Base-by-base conservation (phyloP, 2,113 vertebrate species). In the Gavialis gangeticus region DNA sequence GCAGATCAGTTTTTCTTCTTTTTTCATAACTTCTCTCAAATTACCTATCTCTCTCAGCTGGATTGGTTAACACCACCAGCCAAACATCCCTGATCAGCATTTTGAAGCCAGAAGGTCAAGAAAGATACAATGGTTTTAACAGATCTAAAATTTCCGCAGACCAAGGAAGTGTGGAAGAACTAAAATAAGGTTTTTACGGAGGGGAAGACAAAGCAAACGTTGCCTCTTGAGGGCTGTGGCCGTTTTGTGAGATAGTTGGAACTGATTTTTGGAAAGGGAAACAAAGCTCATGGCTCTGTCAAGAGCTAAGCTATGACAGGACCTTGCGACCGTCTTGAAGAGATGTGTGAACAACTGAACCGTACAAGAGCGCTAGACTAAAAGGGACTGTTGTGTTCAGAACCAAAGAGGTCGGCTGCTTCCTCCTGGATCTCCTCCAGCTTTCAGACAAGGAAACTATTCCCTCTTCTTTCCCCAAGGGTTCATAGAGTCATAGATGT, bases 81-180 rank as follows among this genome's bases (percentile, higher is more conserved):
- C 34, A 83, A 60, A 22, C 18, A 60, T 54, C 64, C 3, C 21
- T 30, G 62, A 11, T 30, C 66, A 78, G 19, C 64, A 66, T 69
- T 54, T 37, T 12, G 62, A 24, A 58, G 82, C 28, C 46, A 46
- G 46, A 46, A 46, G 46, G 46, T 46, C 18, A 73, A 56, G 30
- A 82, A 27, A 75, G 58, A 9, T 1, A 2, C 3, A 0, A 5
- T 62, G 60, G 12, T 28, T n/a, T 0, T 1, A 59, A 75, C 46
- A 15, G 16, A 27, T n/a, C 85, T 13, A 75, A 58, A 78, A 14
- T 1, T 2, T 60, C 87, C 66, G 77, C 67, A 76, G 75, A 0
- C 3, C 59, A 55, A 54, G 46, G 71, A 22, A 71, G 28, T 1
- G 13, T 34, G 28, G 77, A 24, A 79, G n/a, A 34, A 6, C 15